Conservation (phyloP, 1,140 invertebrate species). For the Drosophila orosa region DNA sequence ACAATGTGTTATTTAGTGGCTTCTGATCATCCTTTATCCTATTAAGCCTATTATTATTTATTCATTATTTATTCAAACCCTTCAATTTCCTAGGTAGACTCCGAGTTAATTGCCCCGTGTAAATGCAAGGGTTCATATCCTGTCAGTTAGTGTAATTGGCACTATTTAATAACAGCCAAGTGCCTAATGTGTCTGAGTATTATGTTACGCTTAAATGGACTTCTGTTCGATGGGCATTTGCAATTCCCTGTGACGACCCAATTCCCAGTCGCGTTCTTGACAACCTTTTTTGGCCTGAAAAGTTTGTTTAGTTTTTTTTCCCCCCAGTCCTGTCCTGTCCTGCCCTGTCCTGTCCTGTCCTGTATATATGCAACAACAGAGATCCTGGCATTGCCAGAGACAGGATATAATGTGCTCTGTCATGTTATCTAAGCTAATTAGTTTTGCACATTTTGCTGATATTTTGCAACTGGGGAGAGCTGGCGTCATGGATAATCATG, state of each 20-base stretch:
- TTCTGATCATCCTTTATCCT: neutral
- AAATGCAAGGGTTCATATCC: too few relatives aligned
- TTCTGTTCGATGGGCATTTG: constrained; percentile 7
- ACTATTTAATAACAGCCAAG: constrained; percentile 15
- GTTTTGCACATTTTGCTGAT: constrained; percentile 40
- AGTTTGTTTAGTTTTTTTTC: neutral
- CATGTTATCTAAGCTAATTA: constrained; percentile 41
- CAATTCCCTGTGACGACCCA: constrained; percentile 4
- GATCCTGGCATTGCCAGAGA: neutral
- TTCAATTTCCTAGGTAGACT: neutral
- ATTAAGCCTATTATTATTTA: neutral
- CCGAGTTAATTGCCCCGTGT: neutral
- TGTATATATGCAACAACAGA: too few relatives aligned
- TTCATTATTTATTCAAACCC: neutral
- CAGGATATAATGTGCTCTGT: neutral
- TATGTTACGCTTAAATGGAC: constrained; percentile 1
- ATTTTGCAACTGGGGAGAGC: constrained; percentile 7
- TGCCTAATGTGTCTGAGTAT: constrained; percentile 1
- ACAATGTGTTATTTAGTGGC: neutral
- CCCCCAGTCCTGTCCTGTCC: neutral
- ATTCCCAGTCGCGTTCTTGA: constrained; percentile 7
- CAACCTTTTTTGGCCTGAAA: neutral
- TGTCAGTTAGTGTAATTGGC: neutral
- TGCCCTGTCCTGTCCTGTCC: neutral
- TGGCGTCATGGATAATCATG: constrained; percentile 19